Conservation (phyloP, 2,113 vertebrate species). For the Mastomys natalensis region DNA sequence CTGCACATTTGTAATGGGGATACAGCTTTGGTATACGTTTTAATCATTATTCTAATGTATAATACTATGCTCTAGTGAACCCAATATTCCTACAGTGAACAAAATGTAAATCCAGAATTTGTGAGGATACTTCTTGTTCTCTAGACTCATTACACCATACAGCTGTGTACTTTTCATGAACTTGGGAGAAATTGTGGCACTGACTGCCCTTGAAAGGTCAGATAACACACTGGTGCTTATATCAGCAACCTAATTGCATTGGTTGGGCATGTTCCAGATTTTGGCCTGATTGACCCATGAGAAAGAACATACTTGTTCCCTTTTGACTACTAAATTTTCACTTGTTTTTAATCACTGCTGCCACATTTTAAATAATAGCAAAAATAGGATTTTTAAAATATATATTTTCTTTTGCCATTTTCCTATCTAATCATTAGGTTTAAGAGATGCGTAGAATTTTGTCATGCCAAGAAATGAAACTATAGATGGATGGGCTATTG, state of each 20-base stretch:
- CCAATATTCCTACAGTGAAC: not conserved
- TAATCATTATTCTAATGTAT: not conserved
- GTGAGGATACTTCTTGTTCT: not conserved
- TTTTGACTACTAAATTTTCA: slow-evolving; percentile 23
- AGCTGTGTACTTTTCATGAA: not conserved
- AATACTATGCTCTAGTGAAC: not conserved
- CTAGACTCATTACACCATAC: not conserved
- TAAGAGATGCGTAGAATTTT: slow-evolving; percentile 2
- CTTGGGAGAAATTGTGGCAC: not conserved
- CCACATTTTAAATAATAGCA: not conserved
- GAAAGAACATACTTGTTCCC: not conserved
- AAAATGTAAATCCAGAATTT: not conserved
- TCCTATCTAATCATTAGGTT: slow-evolving; percentile 15
- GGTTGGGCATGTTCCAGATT: not conserved
- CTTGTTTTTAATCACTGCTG: slow-evolving; percentile 2
- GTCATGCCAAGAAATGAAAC: not conserved
- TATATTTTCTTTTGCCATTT: not conserved
- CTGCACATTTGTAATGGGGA: slow-evolving; percentile 9
- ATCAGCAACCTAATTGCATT: not conserved
- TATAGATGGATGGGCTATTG: slow-evolving; percentile 31
- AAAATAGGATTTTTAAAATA: not conserved
- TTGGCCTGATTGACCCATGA: slow-evolving; percentile 33
- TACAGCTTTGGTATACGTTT: not conserved
- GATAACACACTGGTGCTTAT: not conserved
- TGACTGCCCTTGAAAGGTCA: not conserved